Evolutionary conservation across 2,888 invertebrate species (phyloP).

Genomic region (Biston stratarius): DNA sequence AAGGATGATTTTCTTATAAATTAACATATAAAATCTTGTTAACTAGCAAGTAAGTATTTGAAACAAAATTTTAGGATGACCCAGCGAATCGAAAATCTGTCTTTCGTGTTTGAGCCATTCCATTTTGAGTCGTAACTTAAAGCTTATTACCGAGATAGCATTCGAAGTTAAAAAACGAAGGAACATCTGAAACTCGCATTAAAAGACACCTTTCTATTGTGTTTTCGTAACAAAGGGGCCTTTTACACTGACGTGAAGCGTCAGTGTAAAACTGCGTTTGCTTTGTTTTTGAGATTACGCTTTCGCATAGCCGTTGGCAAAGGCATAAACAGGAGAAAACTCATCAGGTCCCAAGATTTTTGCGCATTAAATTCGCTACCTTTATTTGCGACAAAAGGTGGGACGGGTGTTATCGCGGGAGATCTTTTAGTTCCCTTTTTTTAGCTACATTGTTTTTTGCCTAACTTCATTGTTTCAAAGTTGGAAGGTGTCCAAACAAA

Average conservation of each 20-base stretch:
- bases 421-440: constrained; percentile 39
- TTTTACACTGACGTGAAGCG: constrained; percentile 47
- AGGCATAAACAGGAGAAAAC: constrained; percentile 58
- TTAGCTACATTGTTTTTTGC: constrained; percentile 29
- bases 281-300: constrained; percentile 67
- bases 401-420: constrained; percentile 61
- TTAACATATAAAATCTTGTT: no score
- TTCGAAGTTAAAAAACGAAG: constrained; percentile 42
- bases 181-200: constrained; percentile 48
- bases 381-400: constrained; percentile 56
- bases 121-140: constrained; percentile 32
- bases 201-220: constrained; percentile 56
- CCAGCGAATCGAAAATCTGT: constrained; percentile 7
- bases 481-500: constrained; percentile 38
- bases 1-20: no score
- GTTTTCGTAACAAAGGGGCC: constrained; percentile 53
- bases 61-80: neutral
- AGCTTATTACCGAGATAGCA: constrained; percentile 30
- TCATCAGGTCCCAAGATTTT: constrained; percentile 61
- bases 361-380: constrained; percentile 59
- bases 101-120: constrained; percentile 8
- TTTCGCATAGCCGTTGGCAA: constrained; percentile 46
- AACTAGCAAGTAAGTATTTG: no score
- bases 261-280: constrained; percentile 50
- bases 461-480: constrained; percentile 36